A percentile compares a stretch with the other conserved stretches of the same genome.
Conservation (phyloP, 2,888 invertebrate genomes). For the Synanthedon formicaeformis region DNA sequence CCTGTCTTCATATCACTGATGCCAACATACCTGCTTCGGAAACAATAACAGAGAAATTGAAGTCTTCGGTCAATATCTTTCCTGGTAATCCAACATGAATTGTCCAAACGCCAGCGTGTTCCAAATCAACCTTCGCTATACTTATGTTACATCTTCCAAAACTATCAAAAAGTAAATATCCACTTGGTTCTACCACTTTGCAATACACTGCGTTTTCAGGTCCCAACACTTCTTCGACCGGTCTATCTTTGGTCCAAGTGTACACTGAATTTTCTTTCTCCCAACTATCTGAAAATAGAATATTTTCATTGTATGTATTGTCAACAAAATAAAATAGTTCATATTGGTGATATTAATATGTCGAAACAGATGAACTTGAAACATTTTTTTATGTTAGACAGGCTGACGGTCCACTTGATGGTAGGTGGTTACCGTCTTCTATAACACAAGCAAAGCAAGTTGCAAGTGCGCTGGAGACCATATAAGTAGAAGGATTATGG, state of each 20-base stretch:
- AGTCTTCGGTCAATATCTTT: constrained; percentile 23
- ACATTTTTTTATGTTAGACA: too few relatives aligned
- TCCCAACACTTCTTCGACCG: constrained; percentile 27
- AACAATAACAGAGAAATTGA: constrained; percentile 22
- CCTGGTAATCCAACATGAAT: constrained; percentile 28
- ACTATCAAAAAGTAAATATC: constrained; percentile 25
- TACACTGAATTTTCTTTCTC: constrained; percentile 2
- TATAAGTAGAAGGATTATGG: too few relatives aligned
- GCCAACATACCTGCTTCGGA: constrained; percentile 25
- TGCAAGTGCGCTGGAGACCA: too few relatives aligned
- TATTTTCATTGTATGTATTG: too few relatives aligned
- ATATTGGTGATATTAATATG: too few relatives aligned
- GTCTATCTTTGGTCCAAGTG: constrained; percentile 19
- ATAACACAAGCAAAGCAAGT: too few relatives aligned
- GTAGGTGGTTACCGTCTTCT: too few relatives aligned
- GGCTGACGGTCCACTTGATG: too few relatives aligned
- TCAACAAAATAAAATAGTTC: too few relatives aligned
- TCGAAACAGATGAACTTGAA: too few relatives aligned
- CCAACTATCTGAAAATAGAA: constrained; percentile 2
- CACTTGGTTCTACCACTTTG: constrained; percentile 22
- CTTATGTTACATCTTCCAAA: constrained; percentile 41
- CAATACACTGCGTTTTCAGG: constrained; percentile 43
- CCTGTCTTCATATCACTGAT: too few relatives aligned
- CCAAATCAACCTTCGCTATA: constrained; percentile 23
- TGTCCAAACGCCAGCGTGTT: constrained; percentile 39